These are phyloP conservation scores for Amblyjoppa fuscipennis DNA, from an alignment of 2,888 invertebrate genomes.

Conservation along the genomic window DNA sequence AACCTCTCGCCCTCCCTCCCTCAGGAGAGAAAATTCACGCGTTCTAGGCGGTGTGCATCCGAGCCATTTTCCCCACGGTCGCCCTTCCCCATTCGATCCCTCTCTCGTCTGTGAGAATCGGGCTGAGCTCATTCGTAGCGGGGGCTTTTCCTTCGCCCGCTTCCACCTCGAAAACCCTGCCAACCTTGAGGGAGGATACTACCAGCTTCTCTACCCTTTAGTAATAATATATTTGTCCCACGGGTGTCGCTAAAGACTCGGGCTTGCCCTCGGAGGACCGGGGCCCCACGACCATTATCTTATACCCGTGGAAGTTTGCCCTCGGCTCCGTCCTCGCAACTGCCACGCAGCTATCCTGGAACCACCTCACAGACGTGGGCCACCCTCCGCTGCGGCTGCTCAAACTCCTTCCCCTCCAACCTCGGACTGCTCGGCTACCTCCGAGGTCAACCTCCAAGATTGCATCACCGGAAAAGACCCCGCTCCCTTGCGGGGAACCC, in stretches of 20 bases:
- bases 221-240: constrained; percentile 83
- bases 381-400: constrained; percentile 7
- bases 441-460: constrained; percentile 64
- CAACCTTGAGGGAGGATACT: constrained; percentile 23
- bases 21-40: constrained; percentile 50
- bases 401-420: neutral
- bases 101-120: constrained; percentile 27
- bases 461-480: constrained; percentile 62
- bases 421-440: constrained; percentile 23
- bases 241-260: constrained; percentile 80
- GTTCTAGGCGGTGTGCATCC: constrained; percentile 28
- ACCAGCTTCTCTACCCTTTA: constrained; percentile 79
- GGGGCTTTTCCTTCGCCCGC: constrained; percentile 43
- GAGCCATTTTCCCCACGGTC: constrained; percentile 39
- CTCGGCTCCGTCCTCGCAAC: constrained; percentile 31
- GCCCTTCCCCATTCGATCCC: constrained; percentile 8
- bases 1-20: constrained; percentile 36
- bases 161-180: constrained; percentile 35
- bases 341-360: constrained; percentile 31
- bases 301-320: constrained; percentile 70
- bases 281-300: constrained; percentile 80
- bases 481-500: constrained; percentile 44
- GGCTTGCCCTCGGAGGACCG: constrained; percentile 68
- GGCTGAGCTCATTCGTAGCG: constrained; percentile 49
- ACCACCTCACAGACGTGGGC: constrained; percentile 34